These are phyloP conservation scores for Dicaeum eximium DNA, from an alignment of 2,113 vertebrate genomes.

Conservation along the genomic window DNA sequence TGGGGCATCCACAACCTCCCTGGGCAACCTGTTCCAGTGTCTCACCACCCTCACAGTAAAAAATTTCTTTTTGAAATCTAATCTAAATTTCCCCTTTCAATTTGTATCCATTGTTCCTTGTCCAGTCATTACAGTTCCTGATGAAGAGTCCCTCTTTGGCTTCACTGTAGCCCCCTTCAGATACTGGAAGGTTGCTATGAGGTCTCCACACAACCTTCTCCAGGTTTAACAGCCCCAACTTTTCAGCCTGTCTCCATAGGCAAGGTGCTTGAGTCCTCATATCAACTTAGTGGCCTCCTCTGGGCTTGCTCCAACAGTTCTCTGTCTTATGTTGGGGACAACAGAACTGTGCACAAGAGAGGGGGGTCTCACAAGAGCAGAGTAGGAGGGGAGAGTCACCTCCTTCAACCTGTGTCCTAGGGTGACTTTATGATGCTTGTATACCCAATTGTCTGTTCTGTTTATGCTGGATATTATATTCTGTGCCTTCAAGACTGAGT, in stretches of 20 bases:
- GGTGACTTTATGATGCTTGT: no score
- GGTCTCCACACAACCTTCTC: background rate
- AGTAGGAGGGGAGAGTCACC: background rate
- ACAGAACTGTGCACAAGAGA: no score
- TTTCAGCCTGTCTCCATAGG: background rate
- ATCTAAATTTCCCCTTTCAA: background rate
- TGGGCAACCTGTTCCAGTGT: background rate
- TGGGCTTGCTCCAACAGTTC: background rate
- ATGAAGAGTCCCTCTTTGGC: background rate
- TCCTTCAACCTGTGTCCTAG: background rate
- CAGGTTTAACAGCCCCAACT: background rate
- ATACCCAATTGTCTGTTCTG: no score
- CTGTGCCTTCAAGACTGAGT: no score
- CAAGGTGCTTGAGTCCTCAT: background rate
- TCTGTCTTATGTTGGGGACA: background rate
- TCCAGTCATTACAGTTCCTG: background rate
- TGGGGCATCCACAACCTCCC: background rate
- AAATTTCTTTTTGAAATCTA: no score
- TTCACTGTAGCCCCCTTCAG: background rate
- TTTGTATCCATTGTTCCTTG: background rate
- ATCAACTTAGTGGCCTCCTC: background rate
- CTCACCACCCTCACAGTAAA: background rate
- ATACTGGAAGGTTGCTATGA: background rate
- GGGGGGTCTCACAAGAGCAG: background rate
- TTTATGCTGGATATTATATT: no score